Percentiles rank a stretch among this genome's conserved stretches.
Evolutionary conservation across 2,797 vertebrate genomes (phyloP).

Genomic region (Lepidocolaptes lacrymiger): DNA sequence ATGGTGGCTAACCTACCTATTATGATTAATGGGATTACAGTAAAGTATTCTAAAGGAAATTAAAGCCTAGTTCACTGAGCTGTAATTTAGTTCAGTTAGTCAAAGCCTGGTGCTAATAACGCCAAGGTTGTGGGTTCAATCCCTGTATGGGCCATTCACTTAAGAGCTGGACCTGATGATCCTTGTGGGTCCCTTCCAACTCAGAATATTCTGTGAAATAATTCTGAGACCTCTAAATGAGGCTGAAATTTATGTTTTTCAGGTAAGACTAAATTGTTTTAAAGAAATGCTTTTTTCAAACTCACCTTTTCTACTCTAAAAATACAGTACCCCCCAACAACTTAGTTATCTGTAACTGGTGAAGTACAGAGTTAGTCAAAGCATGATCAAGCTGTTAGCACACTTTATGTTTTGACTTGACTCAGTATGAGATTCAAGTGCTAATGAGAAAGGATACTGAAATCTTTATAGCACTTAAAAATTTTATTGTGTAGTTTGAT

Average conservation of each 20-base stretch:
- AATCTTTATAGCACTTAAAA: slow-evolving; percentile 55
- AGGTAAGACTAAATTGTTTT: neutral
- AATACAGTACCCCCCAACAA: neutral
- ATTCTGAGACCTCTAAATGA: neutral
- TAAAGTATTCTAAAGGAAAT: slow-evolving; percentile 20
- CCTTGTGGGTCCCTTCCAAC: neutral
- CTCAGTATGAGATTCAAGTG: neutral
- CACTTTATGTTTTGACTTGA: neutral
- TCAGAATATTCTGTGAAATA: neutral
- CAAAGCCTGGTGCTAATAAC: neutral
- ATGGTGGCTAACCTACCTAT: neutral
- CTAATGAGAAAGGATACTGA: slow-evolving; percentile 32
- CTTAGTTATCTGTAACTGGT: neutral
- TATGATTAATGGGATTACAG: neutral
- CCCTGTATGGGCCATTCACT: neutral
- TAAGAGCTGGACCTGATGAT: neutral
- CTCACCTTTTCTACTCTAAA: neutral
- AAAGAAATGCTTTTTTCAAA: slow-evolving; percentile 57
- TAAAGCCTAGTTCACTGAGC: neutral
- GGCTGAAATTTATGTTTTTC: neutral
- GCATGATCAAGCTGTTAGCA: neutral
- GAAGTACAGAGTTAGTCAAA: neutral
- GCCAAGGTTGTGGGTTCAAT: neutral
- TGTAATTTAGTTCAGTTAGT: neutral
- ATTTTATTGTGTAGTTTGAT: slow-evolving; percentile 46